Evolutionary conservation across 35 echinoderm and acorn worm species (phyloP).

Genomic region (Apostichopus parvimensis): DNA sequence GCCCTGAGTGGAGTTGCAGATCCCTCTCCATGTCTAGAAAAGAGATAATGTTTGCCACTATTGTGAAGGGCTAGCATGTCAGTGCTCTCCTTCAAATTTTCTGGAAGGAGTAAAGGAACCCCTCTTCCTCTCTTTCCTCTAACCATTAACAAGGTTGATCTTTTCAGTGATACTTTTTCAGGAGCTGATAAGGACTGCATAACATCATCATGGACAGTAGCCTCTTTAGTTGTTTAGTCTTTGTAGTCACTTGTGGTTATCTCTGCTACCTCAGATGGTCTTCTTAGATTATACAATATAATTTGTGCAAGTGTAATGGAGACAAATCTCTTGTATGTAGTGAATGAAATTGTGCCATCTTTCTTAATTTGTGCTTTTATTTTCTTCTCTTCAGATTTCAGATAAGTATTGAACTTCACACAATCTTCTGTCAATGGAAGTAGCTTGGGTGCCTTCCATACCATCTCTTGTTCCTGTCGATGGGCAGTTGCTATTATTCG

Average conservation of each 20-base stretch:
- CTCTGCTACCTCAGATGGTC: constrained; percentile 16
- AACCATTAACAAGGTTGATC: neutral
- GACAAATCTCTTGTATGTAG: constrained; percentile 15
- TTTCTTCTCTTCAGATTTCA: constrained; percentile 28
- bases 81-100: neutral
- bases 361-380: constrained; percentile 20
- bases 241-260: neutral
- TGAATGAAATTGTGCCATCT: constrained; percentile 4
- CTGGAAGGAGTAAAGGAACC: neutral
- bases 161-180: neutral
- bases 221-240: neutral
- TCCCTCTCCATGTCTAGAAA: neutral
- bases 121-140: constrained; percentile 41
- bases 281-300: constrained; percentile 54
- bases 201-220: neutral
- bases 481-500: constrained; percentile 49
- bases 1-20: constrained; percentile 13
- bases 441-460: constrained; percentile 49
- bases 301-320: constrained; percentile 51
- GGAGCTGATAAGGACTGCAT: neutral
- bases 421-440: constrained; percentile 69
- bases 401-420: constrained; percentile 28
- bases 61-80: neutral
- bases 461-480: constrained; percentile 26
- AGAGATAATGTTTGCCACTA: neutral